Conservation (phyloP, 2,797 vertebrate species). For the Eurystomus glaucurus region DNA sequence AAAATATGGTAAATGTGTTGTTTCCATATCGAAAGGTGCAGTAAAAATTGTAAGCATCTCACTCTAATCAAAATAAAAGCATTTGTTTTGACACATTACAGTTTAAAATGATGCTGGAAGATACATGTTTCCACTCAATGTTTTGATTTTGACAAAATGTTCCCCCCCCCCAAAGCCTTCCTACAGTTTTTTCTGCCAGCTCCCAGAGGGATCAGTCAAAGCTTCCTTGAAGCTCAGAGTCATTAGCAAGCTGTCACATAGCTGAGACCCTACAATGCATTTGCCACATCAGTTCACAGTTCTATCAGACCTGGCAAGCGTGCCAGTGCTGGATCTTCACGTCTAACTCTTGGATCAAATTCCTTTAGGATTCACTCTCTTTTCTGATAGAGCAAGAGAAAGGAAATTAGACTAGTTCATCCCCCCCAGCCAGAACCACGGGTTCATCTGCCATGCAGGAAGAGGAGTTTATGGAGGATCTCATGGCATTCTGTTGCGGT, state of each 20-base stretch:
- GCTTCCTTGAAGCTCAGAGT: constrained; percentile 36
- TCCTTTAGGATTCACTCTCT: not conserved
- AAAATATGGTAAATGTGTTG: not conserved
- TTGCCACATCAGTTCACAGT: constrained; percentile 56
- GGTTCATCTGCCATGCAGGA: not conserved
- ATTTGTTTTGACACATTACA: constrained; percentile 69
- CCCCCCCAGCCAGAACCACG: not conserved
- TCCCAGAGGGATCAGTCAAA: constrained; percentile 62
- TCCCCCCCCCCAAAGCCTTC: not conserved
- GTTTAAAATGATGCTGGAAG: constrained; percentile 39
- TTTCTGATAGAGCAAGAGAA: not conserved
- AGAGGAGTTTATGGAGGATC: not conserved
- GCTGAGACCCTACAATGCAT: constrained; percentile 46
- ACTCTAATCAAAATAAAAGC: constrained; percentile 51
- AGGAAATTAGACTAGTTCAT: not conserved
- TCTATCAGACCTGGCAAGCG: constrained; percentile 11
- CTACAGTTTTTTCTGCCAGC: constrained; percentile 46
- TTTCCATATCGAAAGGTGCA: constrained; percentile 12
- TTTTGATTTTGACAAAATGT: constrained; percentile 64
- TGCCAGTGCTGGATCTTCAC: not conserved
- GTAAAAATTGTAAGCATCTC: constrained; percentile 36
- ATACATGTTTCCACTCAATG: constrained; percentile 59
- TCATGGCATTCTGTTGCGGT: not conserved
- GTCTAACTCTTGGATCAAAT: constrained; percentile 21
- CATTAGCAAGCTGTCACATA: constrained; percentile 67